phyloP scores from a whole-genome alignment of 2,888 invertebrate species.

The Sphaerophoria taeniata region DNA sequence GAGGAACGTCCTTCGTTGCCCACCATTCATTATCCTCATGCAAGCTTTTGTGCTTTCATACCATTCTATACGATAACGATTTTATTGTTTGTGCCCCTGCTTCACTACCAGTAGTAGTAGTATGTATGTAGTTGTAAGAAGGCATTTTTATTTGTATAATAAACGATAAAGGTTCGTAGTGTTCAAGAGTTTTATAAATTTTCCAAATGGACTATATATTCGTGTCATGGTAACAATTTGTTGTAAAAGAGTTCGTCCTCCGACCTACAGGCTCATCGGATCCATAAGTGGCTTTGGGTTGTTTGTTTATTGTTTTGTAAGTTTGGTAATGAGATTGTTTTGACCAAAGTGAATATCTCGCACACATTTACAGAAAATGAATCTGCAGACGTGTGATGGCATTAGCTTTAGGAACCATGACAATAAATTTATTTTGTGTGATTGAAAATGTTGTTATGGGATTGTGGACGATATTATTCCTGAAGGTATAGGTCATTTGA shows the following conservation, averaged over 20 bases:
- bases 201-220: conserved; percentile 27
- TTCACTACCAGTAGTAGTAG: neutral
- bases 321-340: conserved; percentile 14
- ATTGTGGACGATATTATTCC: neutral
- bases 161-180: conserved; percentile 1
- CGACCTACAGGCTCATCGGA: too few species aligned
- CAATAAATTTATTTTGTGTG: conserved; percentile 4
- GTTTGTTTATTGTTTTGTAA: conserved; percentile 7
- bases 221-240: neutral
- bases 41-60: conserved; percentile 17
- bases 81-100: conserved; percentile 18
- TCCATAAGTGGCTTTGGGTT: neutral
- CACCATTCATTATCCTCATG: conserved; percentile 8
- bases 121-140: neutral
- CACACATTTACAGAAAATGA: neutral
- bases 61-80: neutral
- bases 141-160: conserved; percentile 22
- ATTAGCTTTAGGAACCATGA: conserved; percentile 7
- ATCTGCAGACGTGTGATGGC: neutral
- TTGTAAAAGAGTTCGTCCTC: neutral
- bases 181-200: conserved; percentile 18
- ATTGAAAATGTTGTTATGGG: conserved; percentile 1
- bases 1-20: neutral
- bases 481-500: too few species aligned
- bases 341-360: neutral